These are phyloP conservation scores for Yponomeuta evonymella DNA, from an alignment of 2,888 invertebrate genomes.

Conservation along the genomic window DNA sequence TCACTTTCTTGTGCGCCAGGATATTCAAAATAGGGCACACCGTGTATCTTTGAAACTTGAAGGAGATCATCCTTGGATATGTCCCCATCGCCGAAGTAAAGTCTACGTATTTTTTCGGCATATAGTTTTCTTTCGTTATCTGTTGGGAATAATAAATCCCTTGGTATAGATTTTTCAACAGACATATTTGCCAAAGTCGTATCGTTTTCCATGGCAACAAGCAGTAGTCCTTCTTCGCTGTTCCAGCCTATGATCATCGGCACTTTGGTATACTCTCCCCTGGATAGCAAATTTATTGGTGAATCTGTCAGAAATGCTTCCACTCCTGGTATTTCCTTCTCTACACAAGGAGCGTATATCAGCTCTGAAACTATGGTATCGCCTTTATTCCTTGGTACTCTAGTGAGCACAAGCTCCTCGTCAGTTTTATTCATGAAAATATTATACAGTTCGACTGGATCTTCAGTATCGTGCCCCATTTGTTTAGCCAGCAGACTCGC, in stretches of 20 bases:
- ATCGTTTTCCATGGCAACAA: slow-evolving; percentile 44
- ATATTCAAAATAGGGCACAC: slow-evolving; percentile 40
- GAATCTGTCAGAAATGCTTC: slow-evolving; percentile 52
- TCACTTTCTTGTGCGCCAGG: slow-evolving; percentile 48
- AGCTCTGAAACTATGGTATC: slow-evolving; percentile 44
- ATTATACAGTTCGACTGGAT: slow-evolving; percentile 46
- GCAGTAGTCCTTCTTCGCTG: slow-evolving; percentile 47
- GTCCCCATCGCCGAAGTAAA: slow-evolving; percentile 54
- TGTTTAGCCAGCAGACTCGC: slow-evolving; percentile 50
- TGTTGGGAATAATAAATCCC: slow-evolving; percentile 43
- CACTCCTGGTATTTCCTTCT: slow-evolving; percentile 44
- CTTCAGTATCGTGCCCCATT: slow-evolving; percentile 42
- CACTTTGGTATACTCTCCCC: slow-evolving; percentile 50
- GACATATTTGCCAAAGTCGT: slow-evolving; percentile 38
- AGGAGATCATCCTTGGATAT: slow-evolving; percentile 37
- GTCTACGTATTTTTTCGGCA: slow-evolving; percentile 36
- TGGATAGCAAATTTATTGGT: slow-evolving; percentile 40
- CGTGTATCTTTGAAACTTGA: slow-evolving; percentile 46
- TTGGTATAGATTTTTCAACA: slow-evolving; percentile 48
- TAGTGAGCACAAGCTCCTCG: slow-evolving; percentile 36
- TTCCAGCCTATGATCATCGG: slow-evolving; percentile 54
- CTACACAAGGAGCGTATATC: slow-evolving; percentile 50
- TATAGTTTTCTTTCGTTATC: slow-evolving; percentile 32
- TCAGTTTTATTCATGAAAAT: slow-evolving; percentile 45
- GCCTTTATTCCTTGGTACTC: slow-evolving; percentile 34